Evolutionary conservation across 64 coral and sea anemone species (phyloP), one percentile per base, ranked within the genome.

Genomic region (Stichodactyla helianthus): DNA sequence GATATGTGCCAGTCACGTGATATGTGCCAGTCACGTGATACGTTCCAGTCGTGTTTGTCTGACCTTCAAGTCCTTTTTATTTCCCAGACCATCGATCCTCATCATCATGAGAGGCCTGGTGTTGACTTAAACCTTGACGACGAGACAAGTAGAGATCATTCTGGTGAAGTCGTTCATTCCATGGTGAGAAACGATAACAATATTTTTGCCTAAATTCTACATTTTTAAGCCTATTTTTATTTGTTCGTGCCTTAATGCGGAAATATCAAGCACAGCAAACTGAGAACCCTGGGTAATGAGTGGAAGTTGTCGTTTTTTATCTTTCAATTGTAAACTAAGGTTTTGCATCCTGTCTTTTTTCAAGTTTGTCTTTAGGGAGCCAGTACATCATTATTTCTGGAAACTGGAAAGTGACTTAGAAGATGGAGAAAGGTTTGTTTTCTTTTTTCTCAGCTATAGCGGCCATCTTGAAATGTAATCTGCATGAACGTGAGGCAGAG

Each of bases 161-260:
- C 54, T 60, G 83, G 53, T 31, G 83, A 84, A 84, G 55, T 84
- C 59, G 55, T 60, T 25, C 83, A 84, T 51, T 51, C 83, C 14
- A 81, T 81, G 78, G 78, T 81, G 23, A 81, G 50, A 22, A 23
- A 50, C 1, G 19, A 20, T 19, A 2, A 68, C 7, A 68, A 68
- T n/a, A 9, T 20, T 68, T 22, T 20, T n/a, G 19, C n/a, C 7
- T 1, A 15, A 63, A 19, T 63, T n/a, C n/a, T 4, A 15, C 6
- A 11, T 58, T 9, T 58, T 58, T 58, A 15, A 11, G 1, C 6
- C 0, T 58, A 11, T 9, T 58, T 58, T 58, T 58, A 15, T 58
- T 58, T 58, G 55, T 58, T 58, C 6, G 55, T 58, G 35, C 35
- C 35, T 44, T 44, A 44, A 44, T 44, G 35, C 35, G 35, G 4